These are phyloP conservation scores for Rhinichthys osculus DNA, from an alignment of 2,797 vertebrate genomes.

Conservation along the genomic window DNA sequence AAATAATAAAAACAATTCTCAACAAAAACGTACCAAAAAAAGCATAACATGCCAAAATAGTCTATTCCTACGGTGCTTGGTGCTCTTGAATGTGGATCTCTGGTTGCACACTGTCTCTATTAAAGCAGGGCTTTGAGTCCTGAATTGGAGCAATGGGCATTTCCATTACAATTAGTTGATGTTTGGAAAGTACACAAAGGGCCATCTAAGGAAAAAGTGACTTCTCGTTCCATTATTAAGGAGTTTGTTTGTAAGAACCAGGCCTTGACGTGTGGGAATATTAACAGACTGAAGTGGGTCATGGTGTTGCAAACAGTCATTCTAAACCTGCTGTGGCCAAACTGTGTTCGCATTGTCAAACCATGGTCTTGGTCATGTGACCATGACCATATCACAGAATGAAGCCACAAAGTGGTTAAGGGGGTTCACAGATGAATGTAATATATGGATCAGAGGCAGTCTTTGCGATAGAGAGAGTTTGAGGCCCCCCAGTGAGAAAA, in stretches of 20 bases:
- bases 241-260: conserved; percentile 30
- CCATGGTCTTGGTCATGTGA: not conserved
- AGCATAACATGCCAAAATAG: not conserved
- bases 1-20: not conserved
- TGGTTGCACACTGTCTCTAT: not conserved
- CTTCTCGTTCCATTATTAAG: conserved; percentile 27
- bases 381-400: not conserved
- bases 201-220: conserved; percentile 11
- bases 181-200: conserved; percentile 29
- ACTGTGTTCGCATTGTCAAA: not conserved
- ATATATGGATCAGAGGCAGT: not conserved
- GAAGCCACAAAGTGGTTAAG: conserved; percentile 16
- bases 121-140: conserved; percentile 3
- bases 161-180: conserved; percentile 37
- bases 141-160: conserved; percentile 17
- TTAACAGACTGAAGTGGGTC: conserved; percentile 8
- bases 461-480: not conserved
- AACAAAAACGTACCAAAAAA: not conserved
- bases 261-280: conserved; percentile 6
- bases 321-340: not conserved
- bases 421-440: not conserved
- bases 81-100: not conserved
- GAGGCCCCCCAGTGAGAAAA: not conserved
- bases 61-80: not conserved
- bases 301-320: conserved; percentile 3